Base-by-base conservation (phyloP, 2,797 vertebrate genomes). In the Bovichtus variegatus region DNA sequence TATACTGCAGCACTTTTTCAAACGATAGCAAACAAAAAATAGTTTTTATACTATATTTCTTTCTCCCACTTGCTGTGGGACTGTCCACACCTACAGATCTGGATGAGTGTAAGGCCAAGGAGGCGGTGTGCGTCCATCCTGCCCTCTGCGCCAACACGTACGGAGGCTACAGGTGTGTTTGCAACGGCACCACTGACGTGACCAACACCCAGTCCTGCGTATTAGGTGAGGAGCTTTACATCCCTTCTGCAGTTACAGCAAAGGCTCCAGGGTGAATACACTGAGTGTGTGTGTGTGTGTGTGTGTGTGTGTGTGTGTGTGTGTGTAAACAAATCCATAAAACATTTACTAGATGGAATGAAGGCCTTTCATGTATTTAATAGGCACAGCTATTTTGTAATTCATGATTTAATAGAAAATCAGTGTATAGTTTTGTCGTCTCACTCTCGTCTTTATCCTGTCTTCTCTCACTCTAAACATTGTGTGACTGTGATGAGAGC, bases 111-210 rank as follows among this genome's bases (percentile, higher is more conserved):
- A 36, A 74, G 46, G 51, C 85, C 58, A 89, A 90, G 5, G 90
- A 94, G 76, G 79, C 79, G 0, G 40, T 1, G 11, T 97, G 96
- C 73, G 74, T 74, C 55, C 60, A 10, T 3, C 88, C 92, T 23
- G 92, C 95, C 5, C 70, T 90, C 50, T 97, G 96, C 69, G n/a
- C 71, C 70, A 97, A 97, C 92, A 97, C 96, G 1, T 96, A 96
- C 0, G 96, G 96, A 47, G 93, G 96, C 71, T 95, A 95, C 90
- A 93, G 93, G 77, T 97, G 96, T 83, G 68, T 96, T 55, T 97
- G 96, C 82, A 96, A 96, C 3, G 93, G 92, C 67, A 95, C 88
- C 0, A 74, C 91, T 1, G 94, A 95, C 3, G 81, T 96, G 68
- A 93, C 91, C 36, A 65, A 94, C 27, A 74, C 69, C 13, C 93